phyloP scores from a whole-genome alignment of 2,797 vertebrate genomes.

The Sternotherus odoratus region DNA sequence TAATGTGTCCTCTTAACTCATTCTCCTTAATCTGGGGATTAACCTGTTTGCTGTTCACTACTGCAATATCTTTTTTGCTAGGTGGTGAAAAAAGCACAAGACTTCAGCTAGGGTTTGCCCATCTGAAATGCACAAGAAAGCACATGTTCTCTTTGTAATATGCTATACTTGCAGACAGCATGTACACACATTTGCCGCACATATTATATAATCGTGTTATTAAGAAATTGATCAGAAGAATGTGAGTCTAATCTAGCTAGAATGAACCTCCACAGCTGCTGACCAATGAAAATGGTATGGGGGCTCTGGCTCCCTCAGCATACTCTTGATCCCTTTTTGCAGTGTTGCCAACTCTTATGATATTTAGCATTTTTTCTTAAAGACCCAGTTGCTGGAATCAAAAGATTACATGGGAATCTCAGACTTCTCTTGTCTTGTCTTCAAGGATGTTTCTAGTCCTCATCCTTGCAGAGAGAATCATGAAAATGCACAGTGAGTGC shows the following conservation, averaged over 20 bases:
- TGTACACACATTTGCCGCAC: not conserved
- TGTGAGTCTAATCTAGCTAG: not conserved
- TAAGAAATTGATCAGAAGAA: not conserved
- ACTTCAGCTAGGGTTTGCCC: slow-evolving; percentile 21
- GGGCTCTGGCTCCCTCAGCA: not conserved
- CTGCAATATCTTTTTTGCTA: slow-evolving; percentile 16
- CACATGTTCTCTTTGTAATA: not conserved
- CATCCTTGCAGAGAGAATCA: not conserved
- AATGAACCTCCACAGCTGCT: not conserved
- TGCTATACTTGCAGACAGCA: not conserved
- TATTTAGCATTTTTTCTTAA: not conserved
- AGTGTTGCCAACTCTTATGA: not conserved
- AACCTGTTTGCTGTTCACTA: slow-evolving; percentile 17
- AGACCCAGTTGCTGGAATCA: not conserved
- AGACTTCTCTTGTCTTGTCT: not conserved
- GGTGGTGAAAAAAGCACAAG: not conserved
- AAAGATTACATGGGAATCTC: not conserved
- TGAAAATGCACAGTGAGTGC: not conserved
- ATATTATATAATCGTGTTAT: not conserved
- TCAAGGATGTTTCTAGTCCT: not conserved
- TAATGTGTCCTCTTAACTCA: slow-evolving; percentile 26
- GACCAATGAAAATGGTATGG: not conserved
- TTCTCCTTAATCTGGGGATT: slow-evolving; percentile 60
- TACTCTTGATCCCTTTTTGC: not conserved
- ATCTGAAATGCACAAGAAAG: not conserved